A percentile compares a stretch with the other conserved stretches of the same genome.
phyloP scores from a whole-genome alignment of 2,113 vertebrate genomes.

The Antennarius striatus region DNA sequence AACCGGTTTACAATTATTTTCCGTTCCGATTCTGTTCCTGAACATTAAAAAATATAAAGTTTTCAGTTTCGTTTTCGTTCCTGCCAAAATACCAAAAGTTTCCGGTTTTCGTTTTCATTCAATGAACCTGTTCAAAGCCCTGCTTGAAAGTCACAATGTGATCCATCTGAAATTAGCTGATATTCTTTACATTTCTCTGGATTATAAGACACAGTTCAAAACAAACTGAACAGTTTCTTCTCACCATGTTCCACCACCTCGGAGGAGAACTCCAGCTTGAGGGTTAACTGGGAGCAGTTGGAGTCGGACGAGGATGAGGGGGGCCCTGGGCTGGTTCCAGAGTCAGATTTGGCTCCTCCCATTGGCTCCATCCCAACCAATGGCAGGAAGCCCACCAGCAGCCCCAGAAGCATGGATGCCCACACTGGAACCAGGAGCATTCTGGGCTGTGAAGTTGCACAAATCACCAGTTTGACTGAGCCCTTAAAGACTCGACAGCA shows the following conservation, averaged over 20 bases:
- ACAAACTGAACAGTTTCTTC: conserved; percentile 53
- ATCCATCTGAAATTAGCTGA: too few relatives aligned
- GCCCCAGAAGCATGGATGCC: conserved; percentile 81
- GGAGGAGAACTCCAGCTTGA: conserved; percentile 93
- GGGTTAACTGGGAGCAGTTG: conserved; percentile 87
- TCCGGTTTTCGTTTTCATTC: too few relatives aligned
- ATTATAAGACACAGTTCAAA: too few relatives aligned
- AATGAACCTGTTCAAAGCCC: too few relatives aligned
- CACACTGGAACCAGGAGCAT: conserved; percentile 73
- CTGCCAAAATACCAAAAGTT: too few relatives aligned
- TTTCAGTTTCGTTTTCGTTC: too few relatives aligned
- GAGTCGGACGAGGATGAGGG: conserved; percentile 68
- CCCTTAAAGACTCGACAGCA: conserved; percentile 42
- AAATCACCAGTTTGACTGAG: conserved; percentile 30
- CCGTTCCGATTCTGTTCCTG: too few relatives aligned
- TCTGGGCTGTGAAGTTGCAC: conserved; percentile 10
- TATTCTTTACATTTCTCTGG: too few relatives aligned
- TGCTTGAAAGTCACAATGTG: too few relatives aligned
- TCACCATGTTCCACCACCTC: conserved; percentile 94
- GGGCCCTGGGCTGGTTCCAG: conserved; percentile 31
- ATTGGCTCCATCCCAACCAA: conserved; percentile 78
- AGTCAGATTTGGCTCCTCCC: conserved; percentile 60
- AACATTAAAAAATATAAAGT: too few relatives aligned
- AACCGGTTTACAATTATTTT: too few relatives aligned
- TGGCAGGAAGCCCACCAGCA: conserved; percentile 84